Evolutionary conservation across 2,797 vertebrate genomes (phyloP).

Genomic region (Bradypodion ventrale): DNA sequence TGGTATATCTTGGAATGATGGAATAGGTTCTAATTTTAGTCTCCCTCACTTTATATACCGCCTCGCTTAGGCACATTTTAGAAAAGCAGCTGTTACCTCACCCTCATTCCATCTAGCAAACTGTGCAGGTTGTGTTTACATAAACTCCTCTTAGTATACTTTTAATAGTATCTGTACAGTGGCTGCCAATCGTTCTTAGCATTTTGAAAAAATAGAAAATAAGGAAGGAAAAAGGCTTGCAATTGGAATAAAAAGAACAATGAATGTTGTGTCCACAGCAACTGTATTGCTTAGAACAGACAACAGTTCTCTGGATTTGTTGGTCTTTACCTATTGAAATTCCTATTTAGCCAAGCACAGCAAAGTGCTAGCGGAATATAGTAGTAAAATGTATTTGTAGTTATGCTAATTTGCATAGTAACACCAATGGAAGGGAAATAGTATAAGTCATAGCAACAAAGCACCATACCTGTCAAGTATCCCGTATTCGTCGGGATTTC

Average conservation of each 20-base stretch:
- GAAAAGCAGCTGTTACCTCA: neutral
- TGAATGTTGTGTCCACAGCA: neutral
- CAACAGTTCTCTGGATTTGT: neutral
- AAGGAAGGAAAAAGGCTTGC: neutral
- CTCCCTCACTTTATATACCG: neutral
- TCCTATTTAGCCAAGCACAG: neutral
- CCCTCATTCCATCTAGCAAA: neutral
- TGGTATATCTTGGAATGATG: constrained; percentile 10
- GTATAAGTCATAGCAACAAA: too few species aligned
- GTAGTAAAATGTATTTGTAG: neutral
- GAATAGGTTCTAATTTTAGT: neutral
- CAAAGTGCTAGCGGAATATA: neutral
- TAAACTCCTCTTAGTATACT: neutral
- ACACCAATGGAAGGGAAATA: too few species aligned
- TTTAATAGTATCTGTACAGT: neutral
- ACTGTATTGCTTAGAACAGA: neutral
- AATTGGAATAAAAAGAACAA: neutral
- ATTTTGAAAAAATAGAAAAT: neutral
- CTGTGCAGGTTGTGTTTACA: neutral
- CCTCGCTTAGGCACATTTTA: neutral
- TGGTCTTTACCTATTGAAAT: neutral
- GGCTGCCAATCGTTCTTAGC: neutral
- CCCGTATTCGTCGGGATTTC: too few species aligned
- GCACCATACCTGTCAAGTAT: too few species aligned
- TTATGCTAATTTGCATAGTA: too few species aligned